Evolutionary conservation across 2,797 vertebrate species (phyloP), one percentile per base, ranked within the genome.

Genomic region (Pteronotus mesoamericanus): DNA sequence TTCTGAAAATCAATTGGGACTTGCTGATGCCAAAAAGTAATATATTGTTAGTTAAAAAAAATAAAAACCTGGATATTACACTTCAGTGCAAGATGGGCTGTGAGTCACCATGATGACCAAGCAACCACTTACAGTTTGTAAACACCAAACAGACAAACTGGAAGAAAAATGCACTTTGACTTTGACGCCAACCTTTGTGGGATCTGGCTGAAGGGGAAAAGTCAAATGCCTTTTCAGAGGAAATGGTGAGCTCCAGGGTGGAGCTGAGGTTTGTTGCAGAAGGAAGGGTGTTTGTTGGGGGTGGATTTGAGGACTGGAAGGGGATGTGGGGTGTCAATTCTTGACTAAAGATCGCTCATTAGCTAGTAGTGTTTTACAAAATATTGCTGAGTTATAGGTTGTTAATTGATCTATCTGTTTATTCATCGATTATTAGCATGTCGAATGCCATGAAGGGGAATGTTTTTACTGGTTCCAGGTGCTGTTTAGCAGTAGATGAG

Each of bases 1-100:
- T 85, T 95, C 88, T 97, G 97, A 96, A 98, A 98, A 98, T 98
- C 97, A 98, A 85, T 64, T 96, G 96, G 94, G 97, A 98, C 77
- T 98, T 98, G 94, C 89, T 97, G 96, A 96, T 98, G 97, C 91
- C 95, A 97, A 97, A 96, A 96, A 89, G 89, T 97, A 98, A 98
- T 98, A 97, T 91, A 97, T 96, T 97, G 94, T 97, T 96, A 96
- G 84, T 94, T 97, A 42, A 78, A 97, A 97, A 97, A 95, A 85
- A 83, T 96, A 96, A 96, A 69, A 48, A 9, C 10, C 26, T 96
- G 91, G 68, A 83, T 97, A 96, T 86, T 97, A 92, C 55, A 96
- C 86, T 68, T 97, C 89, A 93, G 0, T 53, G 71, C 1, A 9
- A 74, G 72, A 97, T 1, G 59, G 91, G 53, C 95, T 44, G 77